Conservation (phyloP, 2,797 vertebrate genomes). For the Silurus lanzhouensis region DNA sequence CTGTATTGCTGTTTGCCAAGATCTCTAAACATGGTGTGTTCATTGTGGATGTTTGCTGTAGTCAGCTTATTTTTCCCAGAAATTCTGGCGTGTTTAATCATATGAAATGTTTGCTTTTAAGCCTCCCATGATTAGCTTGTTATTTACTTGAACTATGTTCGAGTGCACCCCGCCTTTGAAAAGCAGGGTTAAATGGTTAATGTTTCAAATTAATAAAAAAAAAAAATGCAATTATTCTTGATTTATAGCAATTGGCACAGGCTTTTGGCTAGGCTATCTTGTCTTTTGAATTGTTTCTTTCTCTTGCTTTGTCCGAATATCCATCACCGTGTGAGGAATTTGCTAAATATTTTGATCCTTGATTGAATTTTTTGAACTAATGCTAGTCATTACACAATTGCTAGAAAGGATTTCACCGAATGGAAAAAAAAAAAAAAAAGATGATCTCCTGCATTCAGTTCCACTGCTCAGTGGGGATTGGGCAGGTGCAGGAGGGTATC, state of each 20-base stretch:
- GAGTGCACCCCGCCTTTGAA: not conserved
- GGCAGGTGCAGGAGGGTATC: conserved; percentile 30
- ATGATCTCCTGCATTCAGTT: conserved; percentile 37
- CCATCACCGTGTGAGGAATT: conserved; percentile 6
- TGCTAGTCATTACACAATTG: conserved; percentile 32
- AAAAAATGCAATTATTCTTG: not conserved
- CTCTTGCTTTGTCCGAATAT: conserved; percentile 20
- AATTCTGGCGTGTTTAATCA: not conserved
- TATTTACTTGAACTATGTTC: conserved; percentile 23
- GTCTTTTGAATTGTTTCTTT: conserved; percentile 21
- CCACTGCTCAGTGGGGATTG: conserved; percentile 27
- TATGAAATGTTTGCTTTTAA: conserved; percentile 30
- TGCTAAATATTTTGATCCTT: conserved; percentile 21
- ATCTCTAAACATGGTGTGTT: conserved; percentile 19
- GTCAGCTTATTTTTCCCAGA: conserved; percentile 12
- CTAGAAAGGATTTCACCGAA: conserved; percentile 17
- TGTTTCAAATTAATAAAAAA: conserved; percentile 1
- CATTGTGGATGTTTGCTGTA: conserved; percentile 2
- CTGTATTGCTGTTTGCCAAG: conserved; percentile 9
- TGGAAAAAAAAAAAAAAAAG: not conserved
- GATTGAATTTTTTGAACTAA: conserved; percentile 7
- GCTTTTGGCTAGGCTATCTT: conserved; percentile 13
- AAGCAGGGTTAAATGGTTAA: conserved; percentile 14
- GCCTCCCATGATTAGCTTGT: not conserved
- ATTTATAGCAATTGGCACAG: conserved; percentile 1